Conservation (phyloP, 2,113 vertebrate species). For the Psephotus haematonotus region DNA sequence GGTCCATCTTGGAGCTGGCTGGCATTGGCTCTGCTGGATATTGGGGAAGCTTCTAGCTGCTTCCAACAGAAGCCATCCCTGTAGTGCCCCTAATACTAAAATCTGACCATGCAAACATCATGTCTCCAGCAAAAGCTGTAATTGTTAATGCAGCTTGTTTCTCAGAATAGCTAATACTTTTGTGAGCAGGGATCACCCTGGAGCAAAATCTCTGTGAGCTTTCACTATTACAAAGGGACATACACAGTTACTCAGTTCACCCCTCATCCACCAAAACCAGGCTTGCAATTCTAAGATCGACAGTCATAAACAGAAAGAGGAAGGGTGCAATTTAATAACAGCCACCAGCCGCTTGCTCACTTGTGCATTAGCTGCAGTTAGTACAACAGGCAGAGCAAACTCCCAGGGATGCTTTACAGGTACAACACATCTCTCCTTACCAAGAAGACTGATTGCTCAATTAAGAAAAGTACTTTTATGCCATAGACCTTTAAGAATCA, state of each 20-base stretch:
- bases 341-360: neutral
- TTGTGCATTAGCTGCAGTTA: neutral
- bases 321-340: neutral
- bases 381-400: neutral
- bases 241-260: neutral
- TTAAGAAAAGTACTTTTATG: neutral
- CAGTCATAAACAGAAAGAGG: neutral
- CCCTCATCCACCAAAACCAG: neutral
- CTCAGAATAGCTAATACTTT: neutral
- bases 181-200: neutral
- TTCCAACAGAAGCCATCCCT: neutral
- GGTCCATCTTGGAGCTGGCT: neutral
- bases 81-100: neutral
- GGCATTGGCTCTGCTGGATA: accelerated
- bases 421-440: accelerated
- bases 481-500: neutral
- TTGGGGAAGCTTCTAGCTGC: neutral
- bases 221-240: neutral
- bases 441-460: neutral
- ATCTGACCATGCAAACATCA: neutral
- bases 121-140: neutral
- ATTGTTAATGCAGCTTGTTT: neutral
- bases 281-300: neutral
- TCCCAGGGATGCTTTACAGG: neutral
- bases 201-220: neutral